Percentiles rank a stretch among this genome's conserved stretches.
Evolutionary conservation across 2,113 vertebrate genomes (phyloP).

Genomic region (Corvus hawaiiensis): DNA sequence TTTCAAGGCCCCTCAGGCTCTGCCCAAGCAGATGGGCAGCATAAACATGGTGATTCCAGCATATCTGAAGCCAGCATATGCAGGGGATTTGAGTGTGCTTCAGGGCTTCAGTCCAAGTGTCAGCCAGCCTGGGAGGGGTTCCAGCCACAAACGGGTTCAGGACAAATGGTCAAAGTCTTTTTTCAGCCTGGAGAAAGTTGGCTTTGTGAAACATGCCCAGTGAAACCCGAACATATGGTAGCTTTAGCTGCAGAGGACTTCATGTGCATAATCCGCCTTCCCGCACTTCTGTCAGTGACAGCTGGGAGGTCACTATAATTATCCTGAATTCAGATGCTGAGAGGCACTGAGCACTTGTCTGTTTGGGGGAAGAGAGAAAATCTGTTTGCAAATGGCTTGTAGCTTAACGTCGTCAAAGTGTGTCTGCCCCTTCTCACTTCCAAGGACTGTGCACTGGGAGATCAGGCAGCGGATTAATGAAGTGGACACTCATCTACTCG

Average conservation of each 20-base stretch:
- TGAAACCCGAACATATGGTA: constrained; percentile 35
- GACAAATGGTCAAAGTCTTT: neutral
- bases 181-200: constrained; percentile 17
- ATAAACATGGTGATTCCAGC: neutral
- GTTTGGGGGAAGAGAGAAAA: neutral
- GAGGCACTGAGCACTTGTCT: neutral
- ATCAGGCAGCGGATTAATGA: neutral
- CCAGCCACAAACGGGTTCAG: neutral
- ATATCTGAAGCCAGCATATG: neutral
- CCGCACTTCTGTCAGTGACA: neutral
- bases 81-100: neutral
- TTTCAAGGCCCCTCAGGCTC: neutral
- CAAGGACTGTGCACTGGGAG: neutral
- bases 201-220: neutral
- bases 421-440: neutral
- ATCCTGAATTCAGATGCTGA: constrained; percentile 25
- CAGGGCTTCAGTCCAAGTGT: neutral
- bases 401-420: neutral
- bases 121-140: neutral
- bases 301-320: constrained; percentile 33
- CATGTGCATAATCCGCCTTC: constrained; percentile 1
- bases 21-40: neutral
- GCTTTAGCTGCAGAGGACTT: constrained; percentile 16
- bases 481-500: neutral
- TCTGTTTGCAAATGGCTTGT: neutral